Conservation (phyloP, 2,888 invertebrate genomes). For the Syritta pipiens region DNA sequence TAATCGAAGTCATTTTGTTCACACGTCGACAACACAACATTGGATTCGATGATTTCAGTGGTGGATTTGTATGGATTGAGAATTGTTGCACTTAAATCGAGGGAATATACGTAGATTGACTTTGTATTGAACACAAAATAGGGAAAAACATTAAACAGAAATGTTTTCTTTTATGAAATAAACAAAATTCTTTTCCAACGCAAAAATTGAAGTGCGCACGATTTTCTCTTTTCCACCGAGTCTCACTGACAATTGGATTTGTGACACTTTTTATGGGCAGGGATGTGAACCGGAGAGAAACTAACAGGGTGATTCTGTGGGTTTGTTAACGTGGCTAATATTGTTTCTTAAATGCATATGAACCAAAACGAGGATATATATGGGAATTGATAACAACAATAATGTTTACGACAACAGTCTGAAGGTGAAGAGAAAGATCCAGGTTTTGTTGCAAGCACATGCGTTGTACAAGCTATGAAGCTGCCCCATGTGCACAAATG, state of each 20-base stretch:
- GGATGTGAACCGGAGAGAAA: not conserved
- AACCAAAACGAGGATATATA: too few relatives aligned
- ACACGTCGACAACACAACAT: constrained; percentile 52
- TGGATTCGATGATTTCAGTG: not conserved
- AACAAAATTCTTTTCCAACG: constrained; percentile 32
- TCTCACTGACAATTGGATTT: not conserved
- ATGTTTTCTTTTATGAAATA: constrained; percentile 36
- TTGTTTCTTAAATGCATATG: too few relatives aligned
- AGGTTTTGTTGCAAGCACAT: too few relatives aligned
- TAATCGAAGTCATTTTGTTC: constrained; percentile 42
- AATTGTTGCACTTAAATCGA: not conserved
- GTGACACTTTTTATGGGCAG: not conserved
- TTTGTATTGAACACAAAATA: not conserved
- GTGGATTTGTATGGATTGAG: not conserved
- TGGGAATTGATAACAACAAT: too few relatives aligned
- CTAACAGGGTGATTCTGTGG: not conserved
- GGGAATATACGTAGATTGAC: not conserved
- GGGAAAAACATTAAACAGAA: constrained; percentile 11
- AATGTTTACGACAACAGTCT: too few relatives aligned
- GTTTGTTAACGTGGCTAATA: too few relatives aligned
- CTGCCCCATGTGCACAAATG: too few relatives aligned
- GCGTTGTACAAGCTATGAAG: too few relatives aligned
- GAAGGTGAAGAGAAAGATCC: too few relatives aligned
- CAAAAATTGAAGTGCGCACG: constrained; percentile 26
- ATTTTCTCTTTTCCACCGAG: constrained; percentile 25